phyloP scores from a whole-genome alignment of 2,797 vertebrate genomes.

The Miichthys miiuy region DNA sequence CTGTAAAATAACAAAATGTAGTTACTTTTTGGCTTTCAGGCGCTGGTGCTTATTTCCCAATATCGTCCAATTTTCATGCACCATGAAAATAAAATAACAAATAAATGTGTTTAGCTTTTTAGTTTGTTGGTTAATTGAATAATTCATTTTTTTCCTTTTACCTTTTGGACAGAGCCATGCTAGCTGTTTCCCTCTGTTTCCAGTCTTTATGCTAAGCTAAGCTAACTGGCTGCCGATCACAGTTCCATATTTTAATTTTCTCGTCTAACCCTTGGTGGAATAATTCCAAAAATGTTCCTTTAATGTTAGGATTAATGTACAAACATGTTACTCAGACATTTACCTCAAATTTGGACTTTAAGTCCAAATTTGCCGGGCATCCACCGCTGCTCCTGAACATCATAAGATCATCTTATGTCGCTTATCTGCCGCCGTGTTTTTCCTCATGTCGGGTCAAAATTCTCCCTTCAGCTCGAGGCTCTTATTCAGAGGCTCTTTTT shows the following conservation, averaged over 20 bases:
- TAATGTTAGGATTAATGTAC: too few species aligned
- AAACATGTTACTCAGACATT: background rate
- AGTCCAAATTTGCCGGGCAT: slow-evolving; percentile 13
- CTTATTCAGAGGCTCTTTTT: background rate
- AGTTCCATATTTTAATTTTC: background rate
- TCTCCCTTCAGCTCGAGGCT: slow-evolving; percentile 5
- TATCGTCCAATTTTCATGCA: background rate
- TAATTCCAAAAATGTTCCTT: too few species aligned
- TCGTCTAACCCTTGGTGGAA: background rate
- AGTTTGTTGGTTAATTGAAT: background rate
- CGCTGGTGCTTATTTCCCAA: background rate
- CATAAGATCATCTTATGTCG: slow-evolving; percentile 33
- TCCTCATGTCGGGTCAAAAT: slow-evolving; percentile 7
- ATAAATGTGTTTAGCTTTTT: background rate
- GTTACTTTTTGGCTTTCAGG: too few species aligned
- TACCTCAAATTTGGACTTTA: background rate
- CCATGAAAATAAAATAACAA: background rate
- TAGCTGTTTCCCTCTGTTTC: background rate
- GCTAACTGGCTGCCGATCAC: background rate
- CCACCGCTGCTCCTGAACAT: slow-evolving; percentile 61
- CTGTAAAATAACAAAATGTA: too few species aligned
- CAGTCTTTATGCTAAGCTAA: background rate
- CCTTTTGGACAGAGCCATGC: background rate
- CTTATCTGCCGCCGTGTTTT: slow-evolving; percentile 14
- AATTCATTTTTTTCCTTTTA: background rate